A percentile compares a stretch with the other conserved stretches of the same genome.
phyloP scores from a whole-genome alignment of 2,888 invertebrate species.

The Orthosia gracilis region DNA sequence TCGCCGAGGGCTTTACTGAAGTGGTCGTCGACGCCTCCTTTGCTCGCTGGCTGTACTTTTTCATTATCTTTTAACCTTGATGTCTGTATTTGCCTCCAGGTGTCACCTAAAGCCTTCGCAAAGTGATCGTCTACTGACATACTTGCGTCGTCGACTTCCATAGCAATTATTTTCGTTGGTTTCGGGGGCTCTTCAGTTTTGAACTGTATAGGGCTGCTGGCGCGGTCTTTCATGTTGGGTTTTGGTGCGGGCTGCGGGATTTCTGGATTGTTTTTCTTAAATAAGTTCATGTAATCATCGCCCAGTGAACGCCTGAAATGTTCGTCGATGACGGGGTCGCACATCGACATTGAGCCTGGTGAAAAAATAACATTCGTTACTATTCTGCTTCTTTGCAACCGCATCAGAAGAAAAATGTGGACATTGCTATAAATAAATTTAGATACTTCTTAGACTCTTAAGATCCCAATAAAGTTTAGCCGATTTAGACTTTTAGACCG shows the following conservation, averaged over 20 bases:
- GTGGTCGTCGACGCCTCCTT: slow-evolving; percentile 95
- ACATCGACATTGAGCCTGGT: slow-evolving; percentile 94
- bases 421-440: no score
- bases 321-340: slow-evolving; percentile 98
- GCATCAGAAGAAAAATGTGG: neutral
- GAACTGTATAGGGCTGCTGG: slow-evolving; percentile 88
- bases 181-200: slow-evolving; percentile 82
- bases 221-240: slow-evolving; percentile 88
- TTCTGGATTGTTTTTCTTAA: slow-evolving; percentile 90
- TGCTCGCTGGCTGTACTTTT: slow-evolving; percentile 77
- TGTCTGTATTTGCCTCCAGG: slow-evolving; percentile 94
- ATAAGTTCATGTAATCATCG: slow-evolving; percentile 94
- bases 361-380: slow-evolving; percentile 1
- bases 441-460: no score
- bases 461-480: no score
- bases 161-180: slow-evolving; percentile 87
- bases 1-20: slow-evolving; percentile 97
- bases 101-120: slow-evolving; percentile 96
- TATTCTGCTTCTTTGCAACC: neutral
- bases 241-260: slow-evolving; percentile 78
- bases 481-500: no score
- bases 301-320: slow-evolving; percentile 98
- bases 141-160: slow-evolving; percentile 92
- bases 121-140: slow-evolving; percentile 97
- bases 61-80: slow-evolving; percentile 90